Conservation (phyloP, 2,113 vertebrate genomes). For the Rostratula benghalensis region DNA sequence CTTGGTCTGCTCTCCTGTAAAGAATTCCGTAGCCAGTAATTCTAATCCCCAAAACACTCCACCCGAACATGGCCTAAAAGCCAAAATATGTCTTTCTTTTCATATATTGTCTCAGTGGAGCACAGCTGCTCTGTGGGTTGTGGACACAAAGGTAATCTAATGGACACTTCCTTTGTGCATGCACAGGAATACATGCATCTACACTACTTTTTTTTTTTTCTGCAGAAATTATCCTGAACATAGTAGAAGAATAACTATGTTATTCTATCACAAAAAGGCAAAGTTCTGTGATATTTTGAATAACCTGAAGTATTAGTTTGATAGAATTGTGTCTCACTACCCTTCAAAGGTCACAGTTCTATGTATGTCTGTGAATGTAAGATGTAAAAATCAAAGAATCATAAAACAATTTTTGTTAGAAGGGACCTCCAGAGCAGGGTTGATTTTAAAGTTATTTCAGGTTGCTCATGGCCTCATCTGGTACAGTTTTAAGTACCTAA, state of each 20-base stretch:
- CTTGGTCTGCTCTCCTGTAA: not conserved
- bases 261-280: not conserved
- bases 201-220: not conserved
- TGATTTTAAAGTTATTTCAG: not conserved
- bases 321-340: not conserved
- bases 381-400: not conserved
- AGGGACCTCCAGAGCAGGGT: not conserved
- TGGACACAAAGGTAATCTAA: not conserved
- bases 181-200: not conserved
- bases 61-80: not conserved
- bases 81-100: not conserved
- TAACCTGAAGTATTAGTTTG: not conserved
- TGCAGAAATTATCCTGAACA: not conserved
- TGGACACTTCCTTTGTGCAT: not conserved
- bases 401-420: not conserved
- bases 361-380: not conserved
- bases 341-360: not conserved
- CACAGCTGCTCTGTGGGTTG: constrained; percentile 12
- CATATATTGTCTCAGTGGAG: not conserved
- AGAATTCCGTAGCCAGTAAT: not conserved
- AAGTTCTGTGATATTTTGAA: not conserved
- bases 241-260: not conserved
- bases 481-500: not conserved
- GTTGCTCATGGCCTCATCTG: not conserved
- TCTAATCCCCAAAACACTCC: not conserved